Evolutionary conservation across 2,797 vertebrate genomes (phyloP).

Genomic region (Liparis tanakae): DNA sequence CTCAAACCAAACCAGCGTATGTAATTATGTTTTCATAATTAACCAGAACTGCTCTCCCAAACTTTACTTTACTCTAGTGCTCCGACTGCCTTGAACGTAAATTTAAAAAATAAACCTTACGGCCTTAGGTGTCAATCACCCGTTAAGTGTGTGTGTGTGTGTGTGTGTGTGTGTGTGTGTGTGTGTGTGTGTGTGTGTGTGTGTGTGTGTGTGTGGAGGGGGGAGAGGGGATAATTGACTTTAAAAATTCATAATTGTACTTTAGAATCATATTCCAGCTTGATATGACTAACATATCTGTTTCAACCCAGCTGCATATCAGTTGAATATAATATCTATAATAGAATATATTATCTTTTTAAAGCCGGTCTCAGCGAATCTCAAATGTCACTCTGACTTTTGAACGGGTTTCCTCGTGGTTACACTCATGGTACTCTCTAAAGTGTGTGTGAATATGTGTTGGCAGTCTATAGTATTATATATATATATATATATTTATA

Average conservation of each 20-base stretch:
- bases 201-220: too few relatives aligned
- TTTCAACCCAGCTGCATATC: background rate
- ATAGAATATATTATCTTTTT: too few relatives aligned
- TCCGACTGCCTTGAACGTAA: background rate
- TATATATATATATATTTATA: background rate
- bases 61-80: background rate
- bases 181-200: too few relatives aligned
- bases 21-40: too few relatives aligned
- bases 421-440: background rate
- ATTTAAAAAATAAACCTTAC: too few relatives aligned
- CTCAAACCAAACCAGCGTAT: too few relatives aligned
- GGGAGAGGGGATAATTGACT: background rate
- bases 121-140: background rate
- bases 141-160: background rate
- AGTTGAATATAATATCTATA: too few relatives aligned
- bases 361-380: background rate
- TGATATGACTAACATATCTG: background rate
- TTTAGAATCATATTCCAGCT: background rate
- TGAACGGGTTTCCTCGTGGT: background rate
- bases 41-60: background rate
- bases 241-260: background rate
- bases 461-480: constrained; percentile 25
- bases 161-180: too few relatives aligned
- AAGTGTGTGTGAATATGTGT: constrained; percentile 19
- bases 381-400: background rate